These are phyloP conservation scores for Acanthurus tractus DNA, from an alignment of 2,797 vertebrate genomes.

Conservation along the genomic window DNA sequence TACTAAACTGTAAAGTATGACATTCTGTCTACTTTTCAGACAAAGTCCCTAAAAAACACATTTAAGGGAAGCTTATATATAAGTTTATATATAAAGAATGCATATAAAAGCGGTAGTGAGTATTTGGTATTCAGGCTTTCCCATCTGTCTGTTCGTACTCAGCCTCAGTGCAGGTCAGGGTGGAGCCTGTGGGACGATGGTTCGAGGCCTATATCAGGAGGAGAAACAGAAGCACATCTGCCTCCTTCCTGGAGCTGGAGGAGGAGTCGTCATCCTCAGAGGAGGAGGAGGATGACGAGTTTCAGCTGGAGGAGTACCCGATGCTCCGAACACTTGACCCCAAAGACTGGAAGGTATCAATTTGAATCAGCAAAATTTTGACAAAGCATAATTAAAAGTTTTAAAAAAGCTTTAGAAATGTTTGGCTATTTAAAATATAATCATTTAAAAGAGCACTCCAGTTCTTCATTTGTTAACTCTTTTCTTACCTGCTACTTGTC, in stretches of 20 bases:
- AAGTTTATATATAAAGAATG: too few relatives aligned
- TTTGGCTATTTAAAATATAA: background rate
- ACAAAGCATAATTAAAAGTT: too few relatives aligned
- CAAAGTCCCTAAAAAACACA: too few relatives aligned
- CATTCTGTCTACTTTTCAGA: too few relatives aligned
- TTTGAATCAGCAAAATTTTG: background rate
- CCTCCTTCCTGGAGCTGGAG: constrained; percentile 97
- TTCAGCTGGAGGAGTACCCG: constrained; percentile 94
- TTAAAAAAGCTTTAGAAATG: too few relatives aligned
- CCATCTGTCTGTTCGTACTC: background rate
- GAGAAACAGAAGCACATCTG: constrained; percentile 92
- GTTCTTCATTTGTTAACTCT: background rate
- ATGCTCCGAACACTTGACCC: constrained; percentile 97
- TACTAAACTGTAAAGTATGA: too few relatives aligned
- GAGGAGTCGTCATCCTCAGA: constrained; percentile 96
- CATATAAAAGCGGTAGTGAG: too few relatives aligned
- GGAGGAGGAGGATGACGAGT: constrained; percentile 95
- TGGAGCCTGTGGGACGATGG: constrained; percentile 98
- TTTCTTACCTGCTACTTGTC: constrained; percentile 20
- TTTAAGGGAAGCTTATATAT: too few relatives aligned
- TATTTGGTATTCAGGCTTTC: background rate
- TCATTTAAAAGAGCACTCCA: background rate
- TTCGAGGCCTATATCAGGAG: constrained; percentile 97
- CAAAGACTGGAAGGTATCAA: constrained; percentile 98
- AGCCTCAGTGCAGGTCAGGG: constrained; percentile 92